phyloP scores from a whole-genome alignment of 2,888 invertebrate species.

The Danaus chrysippus region DNA sequence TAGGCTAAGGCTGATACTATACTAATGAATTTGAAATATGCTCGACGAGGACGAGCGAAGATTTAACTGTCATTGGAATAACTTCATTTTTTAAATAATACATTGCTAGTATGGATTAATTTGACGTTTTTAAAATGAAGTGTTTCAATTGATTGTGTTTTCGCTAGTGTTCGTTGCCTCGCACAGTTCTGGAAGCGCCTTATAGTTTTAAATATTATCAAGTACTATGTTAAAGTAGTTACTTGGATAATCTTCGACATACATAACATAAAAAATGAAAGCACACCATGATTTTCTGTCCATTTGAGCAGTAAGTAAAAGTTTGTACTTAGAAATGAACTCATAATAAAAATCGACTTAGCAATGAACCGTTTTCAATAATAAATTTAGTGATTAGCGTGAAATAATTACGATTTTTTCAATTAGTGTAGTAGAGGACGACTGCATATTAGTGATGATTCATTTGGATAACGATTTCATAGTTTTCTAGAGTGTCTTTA shows the following conservation, averaged over 20 bases:
- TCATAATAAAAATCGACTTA: not conserved
- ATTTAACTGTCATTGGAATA: too few relatives aligned
- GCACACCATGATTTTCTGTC: not conserved
- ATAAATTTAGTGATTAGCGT: slow-evolving; percentile 3
- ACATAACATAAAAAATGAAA: not conserved
- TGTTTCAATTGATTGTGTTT: too few relatives aligned
- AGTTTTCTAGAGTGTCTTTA: too few relatives aligned
- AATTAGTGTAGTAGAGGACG: not conserved
- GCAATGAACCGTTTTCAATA: not conserved
- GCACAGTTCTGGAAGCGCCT: too few relatives aligned
- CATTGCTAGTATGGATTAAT: too few relatives aligned
- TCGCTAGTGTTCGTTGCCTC: too few relatives aligned
- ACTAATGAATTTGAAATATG: too few relatives aligned
- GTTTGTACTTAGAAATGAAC: not conserved
- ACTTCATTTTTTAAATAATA: too few relatives aligned
- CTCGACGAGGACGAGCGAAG: too few relatives aligned
- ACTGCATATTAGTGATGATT: slow-evolving; percentile 2
- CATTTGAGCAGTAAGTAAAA: not conserved
- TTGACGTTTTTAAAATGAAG: too few relatives aligned
- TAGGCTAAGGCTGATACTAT: slow-evolving; percentile 37
- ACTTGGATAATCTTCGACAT: not conserved
- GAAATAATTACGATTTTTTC: not conserved
- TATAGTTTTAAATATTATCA: too few relatives aligned
- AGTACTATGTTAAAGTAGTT: slow-evolving; percentile 1
- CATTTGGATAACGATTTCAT: slow-evolving; percentile 9